A percentile compares a stretch with the other conserved stretches of the same genome.
Conservation (phyloP, 1,140 invertebrate species). For the Rhopalosiphum maidis region DNA sequence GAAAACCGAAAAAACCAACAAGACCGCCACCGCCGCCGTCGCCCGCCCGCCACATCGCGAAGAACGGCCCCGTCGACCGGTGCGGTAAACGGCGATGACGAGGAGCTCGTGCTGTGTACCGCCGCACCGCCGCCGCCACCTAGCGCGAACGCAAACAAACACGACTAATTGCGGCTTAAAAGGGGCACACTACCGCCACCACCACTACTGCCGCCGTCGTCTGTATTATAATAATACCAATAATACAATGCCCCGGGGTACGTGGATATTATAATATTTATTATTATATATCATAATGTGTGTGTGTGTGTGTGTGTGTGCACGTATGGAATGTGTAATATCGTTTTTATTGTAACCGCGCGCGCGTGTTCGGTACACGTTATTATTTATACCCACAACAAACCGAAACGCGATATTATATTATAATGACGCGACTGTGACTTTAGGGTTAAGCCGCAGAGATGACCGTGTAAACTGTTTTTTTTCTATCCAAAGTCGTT, state of each 20-base stretch:
- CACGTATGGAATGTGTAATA: neutral
- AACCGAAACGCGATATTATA: neutral
- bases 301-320: no score
- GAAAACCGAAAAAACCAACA: constrained; percentile 14
- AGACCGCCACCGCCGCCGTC: neutral
- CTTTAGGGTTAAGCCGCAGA: constrained; percentile 10
- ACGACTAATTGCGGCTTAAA: constrained; percentile 26
- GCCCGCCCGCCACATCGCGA: neutral
- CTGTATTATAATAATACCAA: neutral
- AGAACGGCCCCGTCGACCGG: neutral
- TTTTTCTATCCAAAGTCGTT: neutral
- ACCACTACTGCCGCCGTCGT: no score
- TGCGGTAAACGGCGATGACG: neutral
- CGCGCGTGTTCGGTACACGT: neutral
- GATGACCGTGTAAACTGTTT: neutral
- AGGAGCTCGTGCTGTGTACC: constrained; percentile 18
- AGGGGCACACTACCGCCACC: neutral
- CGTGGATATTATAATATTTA: neutral
- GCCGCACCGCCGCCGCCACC: neutral
- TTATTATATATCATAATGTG: neutral
- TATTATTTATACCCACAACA: neutral
- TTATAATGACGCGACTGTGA: neutral
- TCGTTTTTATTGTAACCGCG: constrained; percentile 13
- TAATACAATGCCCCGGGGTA: neutral
- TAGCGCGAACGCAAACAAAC: neutral